Evolutionary conservation across 2,113 vertebrate species (phyloP).

Genomic region (Corythornis madagascariensis): DNA sequence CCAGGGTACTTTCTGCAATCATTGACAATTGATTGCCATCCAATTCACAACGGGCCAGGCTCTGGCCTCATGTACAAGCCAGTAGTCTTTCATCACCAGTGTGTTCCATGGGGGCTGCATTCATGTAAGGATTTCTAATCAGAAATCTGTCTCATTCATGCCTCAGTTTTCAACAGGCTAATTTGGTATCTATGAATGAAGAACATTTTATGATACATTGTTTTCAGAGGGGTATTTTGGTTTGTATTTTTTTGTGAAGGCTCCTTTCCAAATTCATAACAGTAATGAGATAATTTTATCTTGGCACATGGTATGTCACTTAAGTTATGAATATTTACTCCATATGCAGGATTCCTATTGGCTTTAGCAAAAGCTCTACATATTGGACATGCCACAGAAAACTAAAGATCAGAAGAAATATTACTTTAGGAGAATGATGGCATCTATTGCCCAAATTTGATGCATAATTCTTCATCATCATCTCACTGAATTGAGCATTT

Average conservation of each 20-base stretch:
- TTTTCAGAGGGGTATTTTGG: not conserved
- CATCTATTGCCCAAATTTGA: not conserved
- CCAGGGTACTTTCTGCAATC: constrained; percentile 5
- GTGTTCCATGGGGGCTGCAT: not conserved
- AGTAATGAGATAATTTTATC: not conserved
- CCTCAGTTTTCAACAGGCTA: not conserved
- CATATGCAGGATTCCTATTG: not conserved
- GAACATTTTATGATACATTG: not conserved
- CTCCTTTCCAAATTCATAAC: not conserved
- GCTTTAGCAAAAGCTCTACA: not conserved
- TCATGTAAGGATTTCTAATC: not conserved
- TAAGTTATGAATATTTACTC: not conserved
- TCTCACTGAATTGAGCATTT: not conserved
- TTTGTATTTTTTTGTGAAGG: not conserved
- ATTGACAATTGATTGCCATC: constrained; percentile 11
- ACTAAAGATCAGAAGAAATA: not conserved
- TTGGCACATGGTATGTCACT: not conserved
- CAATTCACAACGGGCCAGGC: not conserved
- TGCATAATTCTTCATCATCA: not conserved
- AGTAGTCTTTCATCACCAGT: not conserved
- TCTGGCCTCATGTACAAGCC: not conserved
- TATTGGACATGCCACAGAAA: not conserved
- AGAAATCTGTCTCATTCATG: not conserved
- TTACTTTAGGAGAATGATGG: not conserved
- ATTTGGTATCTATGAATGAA: not conserved